Evolutionary conservation across 2,888 invertebrate species (phyloP).

Genomic region (Mythimna ferrago): DNA sequence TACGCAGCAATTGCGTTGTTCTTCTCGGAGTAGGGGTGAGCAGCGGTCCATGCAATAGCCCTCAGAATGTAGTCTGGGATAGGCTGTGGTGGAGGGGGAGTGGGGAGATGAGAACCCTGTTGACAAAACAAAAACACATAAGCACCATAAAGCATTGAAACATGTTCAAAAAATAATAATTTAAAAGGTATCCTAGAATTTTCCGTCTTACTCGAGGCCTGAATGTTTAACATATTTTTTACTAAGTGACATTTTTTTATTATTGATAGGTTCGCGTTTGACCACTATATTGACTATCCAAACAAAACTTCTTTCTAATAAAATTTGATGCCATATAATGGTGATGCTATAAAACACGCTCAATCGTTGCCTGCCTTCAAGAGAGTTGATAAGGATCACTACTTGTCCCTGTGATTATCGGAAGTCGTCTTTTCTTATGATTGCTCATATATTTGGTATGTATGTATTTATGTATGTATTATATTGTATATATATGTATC

Average conservation of each 20-base stretch:
- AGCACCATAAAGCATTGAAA: not conserved
- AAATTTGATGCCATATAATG: not conserved
- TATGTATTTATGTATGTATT: too few relatives aligned
- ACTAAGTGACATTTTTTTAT: constrained; percentile 1
- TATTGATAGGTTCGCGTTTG: too few relatives aligned
- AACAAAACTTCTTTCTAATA: not conserved
- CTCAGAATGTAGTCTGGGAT: constrained; percentile 86
- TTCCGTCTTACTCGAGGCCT: not conserved
- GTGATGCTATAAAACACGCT: too few relatives aligned
- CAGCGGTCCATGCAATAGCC: constrained; percentile 83
- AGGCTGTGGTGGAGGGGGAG: constrained; percentile 79
- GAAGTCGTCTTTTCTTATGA: too few relatives aligned
- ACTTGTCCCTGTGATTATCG: too few relatives aligned
- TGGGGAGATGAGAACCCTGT: constrained; percentile 78
- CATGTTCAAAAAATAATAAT: not conserved
- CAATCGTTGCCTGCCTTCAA: too few relatives aligned
- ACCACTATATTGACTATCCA: not conserved
- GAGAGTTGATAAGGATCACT: too few relatives aligned
- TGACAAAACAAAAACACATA: constrained; percentile 43
- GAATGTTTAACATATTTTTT: not conserved
- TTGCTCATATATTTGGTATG: too few relatives aligned
- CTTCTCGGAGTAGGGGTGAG: constrained; percentile 81
- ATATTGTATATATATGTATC: too few relatives aligned
- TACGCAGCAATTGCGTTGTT: constrained; percentile 16
- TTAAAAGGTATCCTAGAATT: not conserved